phyloP scores from a whole-genome alignment of 2,888 invertebrate genomes.

The Vannuccia rotundouncinata region DNA sequence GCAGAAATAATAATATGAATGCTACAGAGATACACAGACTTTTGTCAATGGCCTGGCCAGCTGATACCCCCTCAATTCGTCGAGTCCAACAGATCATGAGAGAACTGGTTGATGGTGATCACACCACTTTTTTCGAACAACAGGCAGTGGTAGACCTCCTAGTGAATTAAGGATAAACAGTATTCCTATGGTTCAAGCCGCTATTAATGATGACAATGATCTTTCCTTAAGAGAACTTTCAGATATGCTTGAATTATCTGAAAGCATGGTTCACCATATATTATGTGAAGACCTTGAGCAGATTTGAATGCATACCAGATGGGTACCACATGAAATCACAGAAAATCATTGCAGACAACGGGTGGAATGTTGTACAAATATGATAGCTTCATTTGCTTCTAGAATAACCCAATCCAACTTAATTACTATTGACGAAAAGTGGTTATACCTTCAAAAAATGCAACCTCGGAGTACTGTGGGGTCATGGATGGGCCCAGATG shows the following conservation, averaged over 20 bases:
- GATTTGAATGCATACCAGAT: constrained; percentile 27
- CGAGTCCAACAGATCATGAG: not conserved
- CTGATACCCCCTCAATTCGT: not conserved
- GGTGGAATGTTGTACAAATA: constrained; percentile 29
- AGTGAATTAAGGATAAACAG: not conserved
- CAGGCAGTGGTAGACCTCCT: not conserved
- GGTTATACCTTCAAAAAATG: not conserved
- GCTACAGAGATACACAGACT: not conserved
- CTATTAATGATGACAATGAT: not conserved
- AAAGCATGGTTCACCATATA: no score
- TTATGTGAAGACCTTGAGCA: not conserved
- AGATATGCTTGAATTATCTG: not conserved
- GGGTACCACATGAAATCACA: constrained; percentile 26
- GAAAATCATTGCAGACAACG: not conserved
- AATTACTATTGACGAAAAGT: constrained; percentile 7
- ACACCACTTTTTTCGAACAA: not conserved
- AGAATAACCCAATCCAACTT: constrained; percentile 25
- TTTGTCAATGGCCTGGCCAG: not conserved
- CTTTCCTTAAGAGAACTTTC: not conserved
- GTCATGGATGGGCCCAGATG: constrained; percentile 25
- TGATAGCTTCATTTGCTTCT: constrained; percentile 18
- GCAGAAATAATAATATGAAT: not conserved
- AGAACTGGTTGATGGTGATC: not conserved
- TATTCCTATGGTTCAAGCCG: not conserved
- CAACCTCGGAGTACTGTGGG: constrained; percentile 7